These are phyloP conservation scores for Hypomesus transpacificus DNA, from an alignment of 2,113 vertebrate species.

Conservation along the genomic window DNA sequence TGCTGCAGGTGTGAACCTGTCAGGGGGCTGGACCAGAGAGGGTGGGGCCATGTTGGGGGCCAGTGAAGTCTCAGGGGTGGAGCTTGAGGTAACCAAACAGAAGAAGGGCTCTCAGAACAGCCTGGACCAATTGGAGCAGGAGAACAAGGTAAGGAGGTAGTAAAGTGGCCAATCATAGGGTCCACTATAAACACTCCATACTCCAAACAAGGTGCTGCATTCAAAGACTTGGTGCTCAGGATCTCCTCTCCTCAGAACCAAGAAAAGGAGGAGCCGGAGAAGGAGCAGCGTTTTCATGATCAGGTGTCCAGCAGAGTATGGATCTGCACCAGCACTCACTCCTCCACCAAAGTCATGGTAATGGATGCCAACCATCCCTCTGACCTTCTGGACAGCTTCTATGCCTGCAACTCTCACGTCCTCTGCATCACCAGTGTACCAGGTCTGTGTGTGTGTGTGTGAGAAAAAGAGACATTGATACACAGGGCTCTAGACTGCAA, in stretches of 20 bases:
- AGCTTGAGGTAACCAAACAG: slow-evolving; percentile 65
- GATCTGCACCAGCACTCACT: slow-evolving; percentile 93
- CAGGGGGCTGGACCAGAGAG: slow-evolving; percentile 69
- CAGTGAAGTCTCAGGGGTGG: slow-evolving; percentile 11
- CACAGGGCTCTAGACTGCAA: too few species aligned
- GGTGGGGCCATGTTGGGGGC: slow-evolving; percentile 38
- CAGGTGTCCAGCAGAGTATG: slow-evolving; percentile 86
- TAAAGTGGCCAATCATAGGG: too few species aligned
- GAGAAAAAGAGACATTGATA: not conserved
- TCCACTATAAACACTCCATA: not conserved
- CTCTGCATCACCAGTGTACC: slow-evolving; percentile 95
- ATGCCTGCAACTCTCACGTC: slow-evolving; percentile 94
- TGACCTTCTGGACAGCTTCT: slow-evolving; percentile 92
- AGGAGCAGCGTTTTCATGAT: slow-evolving; percentile 77
- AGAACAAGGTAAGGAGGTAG: slow-evolving; percentile 46
- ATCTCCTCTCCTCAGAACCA: slow-evolving; percentile 65
- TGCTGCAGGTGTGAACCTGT: slow-evolving; percentile 89
- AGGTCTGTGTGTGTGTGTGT: slow-evolving; percentile 67
- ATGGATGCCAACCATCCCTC: slow-evolving; percentile 92
- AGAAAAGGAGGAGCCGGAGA: slow-evolving; percentile 74
- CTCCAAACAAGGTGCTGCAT: not conserved
- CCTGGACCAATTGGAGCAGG: slow-evolving; percentile 67
- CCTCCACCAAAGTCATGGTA: slow-evolving; percentile 94
- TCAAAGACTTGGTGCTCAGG: too few species aligned
- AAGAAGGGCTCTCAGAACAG: slow-evolving; percentile 77